Base-by-base conservation (phyloP, 2,888 invertebrate species). In the Cephus spinipes region DNA sequence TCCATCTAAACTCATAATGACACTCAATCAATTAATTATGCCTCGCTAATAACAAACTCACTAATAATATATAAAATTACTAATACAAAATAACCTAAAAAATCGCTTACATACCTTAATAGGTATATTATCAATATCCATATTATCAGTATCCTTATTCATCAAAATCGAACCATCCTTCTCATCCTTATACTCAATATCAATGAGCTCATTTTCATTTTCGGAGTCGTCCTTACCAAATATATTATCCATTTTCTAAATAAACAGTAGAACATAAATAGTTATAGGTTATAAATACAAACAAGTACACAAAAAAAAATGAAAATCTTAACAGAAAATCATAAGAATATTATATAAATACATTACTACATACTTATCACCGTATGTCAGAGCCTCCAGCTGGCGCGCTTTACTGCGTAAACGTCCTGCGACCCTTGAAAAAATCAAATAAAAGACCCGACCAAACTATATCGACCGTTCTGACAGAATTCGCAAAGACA, bases 161-260 rank as follows among this genome's bases (percentile, higher is more conserved):
- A 55, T 55, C 40, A 55, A 23, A 55, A 55, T 55, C 6, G 76
- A 77, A 73, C 75, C 81, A 23, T 76, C 73, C 40, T 84, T 87
- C 0, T 77, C 83, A 68, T 84, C 81, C 36, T 86, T 87, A 36
- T 85, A 84, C 0, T 86, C 86, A 4, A 82, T 75, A 31, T 87
- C 86, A 32, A 80, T 77, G 55, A 80, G 82, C 15, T 89, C 87
- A 4, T 83, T 89, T 77, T 89, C 89, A 78, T 88, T 87, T 0
- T 84, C 88, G 55, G 88, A 89, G 79, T 89, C 89, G 77, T 89
- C 89, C 79, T 88, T 89, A 0, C 88, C 89, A 81, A 89, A 89
- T 76, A 89, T 82, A 74, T 89, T 86, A 80, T 89, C 89, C 89
- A 89, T 89, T 36, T 68, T 75, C 32, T 71, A 32, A 32, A 30